Base-by-base conservation (phyloP, 2,888 invertebrate genomes). In the Diaperis boleti region DNA sequence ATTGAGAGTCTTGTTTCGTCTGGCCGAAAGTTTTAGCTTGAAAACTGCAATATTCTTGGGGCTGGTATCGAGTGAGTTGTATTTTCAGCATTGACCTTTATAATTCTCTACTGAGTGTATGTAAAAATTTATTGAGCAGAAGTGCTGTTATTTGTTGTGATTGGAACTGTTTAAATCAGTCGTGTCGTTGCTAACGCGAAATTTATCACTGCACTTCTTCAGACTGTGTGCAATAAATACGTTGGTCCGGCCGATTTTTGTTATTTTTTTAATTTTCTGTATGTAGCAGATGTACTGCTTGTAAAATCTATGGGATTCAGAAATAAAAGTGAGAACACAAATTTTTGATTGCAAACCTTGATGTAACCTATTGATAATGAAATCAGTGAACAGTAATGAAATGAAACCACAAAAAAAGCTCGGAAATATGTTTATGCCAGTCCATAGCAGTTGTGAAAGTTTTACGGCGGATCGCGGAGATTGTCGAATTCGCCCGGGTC, bases 241-340 rank as follows among this genome's bases (percentile, higher is more conserved):
- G 20, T 18, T 18, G 18, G 41, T 20, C n/a, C 20, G 10, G 6
- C 41, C 41, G 20, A 42, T n/a, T n/a, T n/a, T n/a, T n/a, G n/a
- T 42, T 42, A 42, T 10, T 42, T 42, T 42, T 42, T 11, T 15
- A 8, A 18, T 42, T 42, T 42, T 42, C 18, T 15, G 13, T 17
- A 20, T 42, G 41, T 20, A 20, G 41, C n/a, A n/a, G n/a, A n/a
- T n/a, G n/a, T n/a, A n/a, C n/a, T n/a, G n/a, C n/a, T n/a, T n/a
- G n/a, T n/a, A n/a, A n/a, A n/a, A n/a, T n/a, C n/a, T n/a, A n/a
- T n/a, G n/a, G n/a, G n/a, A n/a, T n/a, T n/a, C n/a, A n/a, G n/a
- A n/a, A n/a, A n/a, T n/a, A n/a, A n/a, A n/a, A n/a, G n/a, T n/a
- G n/a, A n/a, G n/a, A n/a, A n/a, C n/a, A n/a, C n/a, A n/a, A n/a